Evolutionary conservation across 2,888 invertebrate species (phyloP), one percentile per base, ranked within the genome.

Genomic region (Sphinx pinastri): DNA sequence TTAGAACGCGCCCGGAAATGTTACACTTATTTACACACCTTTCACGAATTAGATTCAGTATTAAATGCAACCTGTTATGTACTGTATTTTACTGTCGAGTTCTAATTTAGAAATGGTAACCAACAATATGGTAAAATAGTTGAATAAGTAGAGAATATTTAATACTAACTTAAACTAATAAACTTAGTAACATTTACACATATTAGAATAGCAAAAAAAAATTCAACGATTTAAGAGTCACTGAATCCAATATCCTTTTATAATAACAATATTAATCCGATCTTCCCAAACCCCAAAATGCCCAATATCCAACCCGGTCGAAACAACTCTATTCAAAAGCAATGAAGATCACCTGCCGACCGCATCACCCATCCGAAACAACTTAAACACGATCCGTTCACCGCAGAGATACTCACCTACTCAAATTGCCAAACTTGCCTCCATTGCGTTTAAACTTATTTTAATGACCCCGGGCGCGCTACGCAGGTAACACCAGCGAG

Each of bases 361-460:
- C 49, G 47, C 49, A 47, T 63, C 19, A 49, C 63, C 25, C 13
- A 63, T 63, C 49, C 63, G 49, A 47, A 63, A 49, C 63, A 19
- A 63, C 47, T 63, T 63, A 63, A 63, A 63, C 63, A 63, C 49
- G 49, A 63, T n/a, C 47, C 60, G 60, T 47, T 16, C 49, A 13
- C 58, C 58, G 47, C 63, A 63, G 49, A 19, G 49, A 63, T 63
- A 63, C 49, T 47, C 63, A 7, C 31, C 38, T 2, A 31, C 31
- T 16, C 47, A 63, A 63, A 63, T 63, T 63, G 63, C 47, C 63
- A 25, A 63, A 63, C 63, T 63, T 63, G 63, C 47, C 16, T 13
- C 63, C 49, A 63, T 63, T 63, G 47, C 16, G 60, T 63, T 63
- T 63, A 47, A 63, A 63, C 63, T 63, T 63, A 63, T 63, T 63